Evolutionary conservation across 2,888 invertebrate species (phyloP).

Genomic region (Cataglyphis rosenhaueri): DNA sequence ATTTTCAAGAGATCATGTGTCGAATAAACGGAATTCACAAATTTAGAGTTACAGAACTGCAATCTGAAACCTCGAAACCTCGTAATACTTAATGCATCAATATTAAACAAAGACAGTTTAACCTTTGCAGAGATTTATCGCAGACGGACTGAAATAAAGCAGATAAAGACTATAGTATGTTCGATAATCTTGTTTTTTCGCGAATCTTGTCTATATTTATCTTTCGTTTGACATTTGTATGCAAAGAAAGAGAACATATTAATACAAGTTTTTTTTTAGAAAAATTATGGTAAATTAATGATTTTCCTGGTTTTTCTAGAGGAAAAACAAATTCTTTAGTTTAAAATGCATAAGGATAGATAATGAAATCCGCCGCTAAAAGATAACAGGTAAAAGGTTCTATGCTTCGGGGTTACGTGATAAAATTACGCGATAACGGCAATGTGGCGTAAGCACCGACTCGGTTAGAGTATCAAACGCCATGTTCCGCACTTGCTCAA

Average conservation of each 20-base stretch:
- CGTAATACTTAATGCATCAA: constrained; percentile 20
- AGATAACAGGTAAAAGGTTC: constrained; percentile 27
- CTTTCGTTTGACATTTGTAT: background rate
- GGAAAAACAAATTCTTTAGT: background rate
- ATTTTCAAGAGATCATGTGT: background rate
- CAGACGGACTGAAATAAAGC: constrained; percentile 1
- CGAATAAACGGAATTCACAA: constrained; percentile 1
- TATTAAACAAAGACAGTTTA: constrained; percentile 11
- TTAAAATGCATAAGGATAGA: constrained; percentile 17
- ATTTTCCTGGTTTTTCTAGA: background rate
- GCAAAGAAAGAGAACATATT: background rate
- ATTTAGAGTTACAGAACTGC: constrained; percentile 3
- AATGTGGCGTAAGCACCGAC: constrained; percentile 16
- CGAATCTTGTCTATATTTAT: background rate
- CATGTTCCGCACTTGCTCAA: background rate
- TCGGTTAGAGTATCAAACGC: constrained; percentile 39
- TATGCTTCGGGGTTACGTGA: background rate
- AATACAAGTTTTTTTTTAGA: background rate
- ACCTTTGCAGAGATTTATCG: constrained; percentile 23
- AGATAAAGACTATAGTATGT: background rate
- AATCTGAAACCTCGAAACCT: constrained; percentile 4
- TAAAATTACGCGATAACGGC: constrained; percentile 38
- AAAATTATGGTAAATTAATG: background rate
- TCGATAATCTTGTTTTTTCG: background rate
- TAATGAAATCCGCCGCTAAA: constrained; percentile 9